Evolutionary conservation across 2,113 vertebrate genomes (phyloP).

Genomic region (Herpetotheres cachinnans): DNA sequence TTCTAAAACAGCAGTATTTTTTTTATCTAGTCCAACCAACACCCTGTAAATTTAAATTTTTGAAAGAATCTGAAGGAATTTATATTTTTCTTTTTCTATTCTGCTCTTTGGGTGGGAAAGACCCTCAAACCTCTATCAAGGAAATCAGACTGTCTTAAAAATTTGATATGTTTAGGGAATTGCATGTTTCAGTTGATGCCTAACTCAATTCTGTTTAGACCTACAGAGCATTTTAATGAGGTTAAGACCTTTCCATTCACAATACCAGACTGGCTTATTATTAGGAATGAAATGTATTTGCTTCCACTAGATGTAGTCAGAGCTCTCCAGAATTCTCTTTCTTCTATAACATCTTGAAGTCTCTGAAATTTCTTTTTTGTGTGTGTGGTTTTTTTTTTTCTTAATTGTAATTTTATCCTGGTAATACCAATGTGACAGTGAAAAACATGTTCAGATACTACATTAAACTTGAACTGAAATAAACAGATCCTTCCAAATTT

Average conservation of each 20-base stretch:
- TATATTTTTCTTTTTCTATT: background rate
- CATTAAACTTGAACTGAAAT: background rate
- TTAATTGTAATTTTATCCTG: background rate
- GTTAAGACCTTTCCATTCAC: conserved; percentile 42
- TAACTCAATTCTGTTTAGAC: background rate
- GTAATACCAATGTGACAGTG: background rate
- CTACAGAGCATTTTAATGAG: conserved; percentile 37
- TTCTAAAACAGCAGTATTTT: background rate
- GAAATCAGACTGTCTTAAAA: conserved; percentile 19
- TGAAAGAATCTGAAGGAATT: background rate
- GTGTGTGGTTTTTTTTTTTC: fast-evolving
- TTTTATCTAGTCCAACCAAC: background rate
- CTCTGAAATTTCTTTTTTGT: background rate
- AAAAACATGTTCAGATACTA: background rate
- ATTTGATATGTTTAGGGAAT: background rate
- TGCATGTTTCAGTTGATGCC: background rate
- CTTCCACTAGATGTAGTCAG: conserved; percentile 32
- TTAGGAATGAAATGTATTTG: background rate
- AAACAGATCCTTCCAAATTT: background rate
- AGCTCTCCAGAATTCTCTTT: background rate
- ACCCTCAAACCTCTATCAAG: background rate
- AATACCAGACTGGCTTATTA: background rate
- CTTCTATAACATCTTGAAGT: background rate
- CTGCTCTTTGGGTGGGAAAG: background rate
- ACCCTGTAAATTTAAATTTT: background rate